Evolutionary conservation across 2,113 vertebrate genomes (phyloP), one percentile per base, ranked within the genome.

Genomic region (Ciconia boyciana): DNA sequence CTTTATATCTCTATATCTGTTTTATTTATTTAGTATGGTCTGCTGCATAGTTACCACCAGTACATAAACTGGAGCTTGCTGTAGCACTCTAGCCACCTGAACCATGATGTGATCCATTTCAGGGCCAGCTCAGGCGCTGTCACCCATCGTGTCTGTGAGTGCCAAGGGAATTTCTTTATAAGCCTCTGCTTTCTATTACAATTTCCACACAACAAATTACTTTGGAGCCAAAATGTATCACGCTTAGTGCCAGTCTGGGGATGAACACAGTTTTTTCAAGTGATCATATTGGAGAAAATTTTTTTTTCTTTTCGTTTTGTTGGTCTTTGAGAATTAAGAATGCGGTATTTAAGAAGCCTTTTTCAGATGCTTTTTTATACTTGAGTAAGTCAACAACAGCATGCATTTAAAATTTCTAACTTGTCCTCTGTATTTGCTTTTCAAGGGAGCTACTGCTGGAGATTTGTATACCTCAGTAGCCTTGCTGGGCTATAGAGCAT

Each of bases 81-180:
- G 44, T 8, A 10, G 34, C 16, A 2, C 44, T 20, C 17, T 1
- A 6, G 31, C 34, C 19, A 7, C 31, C 64, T 4, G 39, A 43
- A 72, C 1, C 5, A 41, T 6, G 66, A 29, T 7, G 69, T 3
- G 36, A 24, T 51, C 39, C 7, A 0, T 12, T 10, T 21, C 20
- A 17, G 58, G 34, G 39, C 51, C 44, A 7, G 17, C n/a, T 1
- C 44, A 4, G 58, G n/a, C 6, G 4, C 60, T n/a, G 32, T 24
- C 10, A 5, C 54, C 54, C 6, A 1, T 18, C 10, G 0, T 3
- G 3, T 25, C 24, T 34, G 44, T 21, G 72, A 46, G 32, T 0
- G 13, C 58, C 49, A 25, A 55, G 36, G 52, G 21, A 52, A n/a
- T 62, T 68, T 13, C 52, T 41, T 32, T 22, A 9, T 10, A 29